Evolutionary conservation across 2,797 vertebrate genomes (phyloP).

Genomic region (Peromyscus attwateri): DNA sequence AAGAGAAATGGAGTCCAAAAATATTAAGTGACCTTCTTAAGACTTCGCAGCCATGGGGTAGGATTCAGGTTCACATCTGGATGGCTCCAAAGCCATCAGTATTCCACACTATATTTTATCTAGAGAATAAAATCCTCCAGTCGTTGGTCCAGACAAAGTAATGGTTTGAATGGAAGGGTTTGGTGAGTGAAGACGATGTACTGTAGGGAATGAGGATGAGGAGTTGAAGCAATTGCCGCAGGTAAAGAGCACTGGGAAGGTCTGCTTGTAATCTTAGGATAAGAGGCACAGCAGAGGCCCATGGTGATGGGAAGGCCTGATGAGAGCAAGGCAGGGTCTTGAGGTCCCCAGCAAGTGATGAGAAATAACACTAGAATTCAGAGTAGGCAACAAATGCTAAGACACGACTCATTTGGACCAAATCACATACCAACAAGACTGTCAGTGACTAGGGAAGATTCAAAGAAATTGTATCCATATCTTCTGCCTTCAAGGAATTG

Average conservation of each 20-base stretch:
- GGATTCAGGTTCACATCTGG: neutral
- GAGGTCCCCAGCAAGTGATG: neutral
- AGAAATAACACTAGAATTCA: neutral
- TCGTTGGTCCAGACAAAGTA: neutral
- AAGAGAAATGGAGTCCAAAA: conserved; percentile 10
- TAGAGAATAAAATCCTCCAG: neutral
- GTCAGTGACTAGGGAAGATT: neutral
- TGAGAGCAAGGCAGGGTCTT: neutral
- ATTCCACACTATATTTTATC: neutral
- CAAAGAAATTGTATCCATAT: neutral
- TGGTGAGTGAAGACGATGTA: neutral
- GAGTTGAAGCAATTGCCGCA: neutral
- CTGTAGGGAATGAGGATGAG: neutral
- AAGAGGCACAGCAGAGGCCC: neutral
- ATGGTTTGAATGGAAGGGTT: neutral
- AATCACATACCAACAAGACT: neutral
- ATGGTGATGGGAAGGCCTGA: neutral
- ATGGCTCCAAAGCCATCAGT: neutral
- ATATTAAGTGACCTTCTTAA: neutral
- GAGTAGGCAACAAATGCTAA: neutral
- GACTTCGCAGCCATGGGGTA: neutral
- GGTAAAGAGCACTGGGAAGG: neutral
- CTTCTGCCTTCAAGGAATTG: neutral
- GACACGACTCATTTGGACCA: neutral
- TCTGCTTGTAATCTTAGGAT: neutral